phyloP scores from a whole-genome alignment of 2,888 invertebrate species.

The Lamellibrachia satsuma region DNA sequence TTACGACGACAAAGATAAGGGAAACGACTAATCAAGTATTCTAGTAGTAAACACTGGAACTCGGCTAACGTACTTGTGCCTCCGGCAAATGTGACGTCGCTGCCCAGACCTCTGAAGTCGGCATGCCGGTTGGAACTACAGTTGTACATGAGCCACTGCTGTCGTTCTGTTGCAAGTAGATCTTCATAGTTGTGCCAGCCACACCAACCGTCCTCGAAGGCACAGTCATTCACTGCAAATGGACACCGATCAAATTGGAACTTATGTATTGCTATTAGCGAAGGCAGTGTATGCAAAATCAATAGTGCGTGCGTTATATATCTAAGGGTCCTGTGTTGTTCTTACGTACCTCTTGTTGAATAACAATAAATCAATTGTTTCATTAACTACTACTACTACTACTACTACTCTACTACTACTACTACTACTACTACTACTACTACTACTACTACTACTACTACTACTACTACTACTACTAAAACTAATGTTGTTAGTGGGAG shows the following conservation, averaged over 20 bases:
- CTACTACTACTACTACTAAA: too few species aligned
- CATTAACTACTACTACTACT: too few species aligned
- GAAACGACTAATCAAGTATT: too few species aligned
- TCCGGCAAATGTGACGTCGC: not conserved
- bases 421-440: too few species aligned
- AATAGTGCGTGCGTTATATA: too few species aligned
- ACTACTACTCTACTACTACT: too few species aligned
- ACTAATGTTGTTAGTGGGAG: too few species aligned
- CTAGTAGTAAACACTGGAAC: too few species aligned
- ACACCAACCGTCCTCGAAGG: not conserved
- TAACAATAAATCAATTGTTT: too few species aligned
- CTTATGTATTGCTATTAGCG: not conserved
- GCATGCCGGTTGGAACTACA: not conserved
- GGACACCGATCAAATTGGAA: not conserved
- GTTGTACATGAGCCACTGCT: not conserved
- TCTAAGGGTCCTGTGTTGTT: too few species aligned
- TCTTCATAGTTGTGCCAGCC: not conserved
- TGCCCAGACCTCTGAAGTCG: not conserved
- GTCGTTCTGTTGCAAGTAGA: not conserved
- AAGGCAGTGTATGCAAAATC: not conserved
- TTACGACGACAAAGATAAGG: not conserved
- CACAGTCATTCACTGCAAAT: not conserved
- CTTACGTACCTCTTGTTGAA: too few species aligned
- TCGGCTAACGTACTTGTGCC: not conserved
- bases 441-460: too few species aligned